These are phyloP conservation scores for Calvadosia cruxmelitensis DNA, from an alignment of 30 jellyfish, hydroid and myxozoan species.

Conservation along the genomic window DNA sequence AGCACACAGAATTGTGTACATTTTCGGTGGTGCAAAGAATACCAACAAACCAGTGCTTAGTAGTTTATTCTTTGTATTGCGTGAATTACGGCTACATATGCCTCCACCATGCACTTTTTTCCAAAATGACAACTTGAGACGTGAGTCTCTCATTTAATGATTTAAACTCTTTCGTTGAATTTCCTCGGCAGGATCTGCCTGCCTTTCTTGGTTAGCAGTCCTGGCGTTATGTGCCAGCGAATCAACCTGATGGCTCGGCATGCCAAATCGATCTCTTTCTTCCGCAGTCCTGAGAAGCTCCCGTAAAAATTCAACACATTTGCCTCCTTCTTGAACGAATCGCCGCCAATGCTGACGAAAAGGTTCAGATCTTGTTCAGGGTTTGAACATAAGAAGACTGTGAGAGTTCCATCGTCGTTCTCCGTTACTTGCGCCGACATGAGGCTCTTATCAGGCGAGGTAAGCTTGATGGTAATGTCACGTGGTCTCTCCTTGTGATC, in stretches of 20 bases:
- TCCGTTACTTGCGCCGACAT: constrained; percentile 92
- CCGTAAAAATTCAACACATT: constrained; percentile 73
- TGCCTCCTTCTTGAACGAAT: constrained; percentile 45
- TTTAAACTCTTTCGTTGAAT: too few species aligned
- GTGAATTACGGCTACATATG: too few species aligned
- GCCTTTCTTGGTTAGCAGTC: constrained; percentile 54
- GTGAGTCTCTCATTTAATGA: too few species aligned
- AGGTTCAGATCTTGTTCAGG: constrained; percentile 61
- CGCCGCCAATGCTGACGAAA: constrained; percentile 60
- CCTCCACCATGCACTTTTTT: too few species aligned
- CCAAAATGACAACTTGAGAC: too few species aligned
- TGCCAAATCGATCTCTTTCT: constrained; percentile 74
- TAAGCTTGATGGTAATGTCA: constrained; percentile 47
- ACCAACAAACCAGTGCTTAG: too few species aligned
- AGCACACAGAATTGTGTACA: too few species aligned
- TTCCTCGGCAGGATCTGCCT: constrained; percentile 35
- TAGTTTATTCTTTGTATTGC: too few species aligned
- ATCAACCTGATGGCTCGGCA: constrained; percentile 83
- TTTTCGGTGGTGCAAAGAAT: too few species aligned
- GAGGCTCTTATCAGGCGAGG: constrained; percentile 85
- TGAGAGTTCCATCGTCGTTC: constrained; percentile 75
- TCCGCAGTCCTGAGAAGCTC: constrained; percentile 52
- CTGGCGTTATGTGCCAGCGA: constrained; percentile 98
- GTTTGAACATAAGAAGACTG: constrained; percentile 81
- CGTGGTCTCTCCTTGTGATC: constrained; percentile 38